phyloP scores from a whole-genome alignment of 2,113 vertebrate genomes.

The Dasypus novemcinctus region DNA sequence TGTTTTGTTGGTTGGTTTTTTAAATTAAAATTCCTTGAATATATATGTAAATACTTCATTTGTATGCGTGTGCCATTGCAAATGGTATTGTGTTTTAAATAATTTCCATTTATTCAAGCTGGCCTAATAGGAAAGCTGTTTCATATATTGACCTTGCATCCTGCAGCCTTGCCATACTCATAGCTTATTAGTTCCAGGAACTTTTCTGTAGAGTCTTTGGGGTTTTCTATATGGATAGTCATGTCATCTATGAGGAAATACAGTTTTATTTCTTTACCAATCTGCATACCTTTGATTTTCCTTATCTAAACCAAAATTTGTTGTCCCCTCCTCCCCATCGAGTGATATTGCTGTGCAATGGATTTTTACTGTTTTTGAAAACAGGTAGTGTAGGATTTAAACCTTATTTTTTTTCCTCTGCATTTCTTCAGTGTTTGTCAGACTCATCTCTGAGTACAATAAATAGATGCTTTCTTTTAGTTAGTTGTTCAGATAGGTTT shows the following conservation, averaged over 20 bases:
- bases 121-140: background rate
- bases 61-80: background rate
- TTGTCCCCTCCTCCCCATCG: background rate
- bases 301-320: background rate
- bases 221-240: background rate
- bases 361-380: conserved; percentile 1
- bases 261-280: background rate
- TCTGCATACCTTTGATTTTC: background rate
- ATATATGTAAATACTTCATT: background rate
- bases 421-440: background rate
- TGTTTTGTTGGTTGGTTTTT: background rate
- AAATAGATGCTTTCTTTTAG: background rate
- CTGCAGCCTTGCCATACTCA: background rate
- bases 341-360: background rate
- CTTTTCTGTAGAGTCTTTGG: background rate
- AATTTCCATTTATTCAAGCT: background rate
- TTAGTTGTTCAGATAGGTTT: background rate
- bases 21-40: background rate
- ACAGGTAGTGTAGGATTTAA: background rate
- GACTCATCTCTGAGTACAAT: background rate
- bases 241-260: background rate
- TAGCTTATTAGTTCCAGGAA: background rate
- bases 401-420: background rate
- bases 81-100: background rate
- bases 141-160: background rate